phyloP scores from a whole-genome alignment of 2,797 vertebrate genomes.

The Poeciliopsis paucimaculata region DNA sequence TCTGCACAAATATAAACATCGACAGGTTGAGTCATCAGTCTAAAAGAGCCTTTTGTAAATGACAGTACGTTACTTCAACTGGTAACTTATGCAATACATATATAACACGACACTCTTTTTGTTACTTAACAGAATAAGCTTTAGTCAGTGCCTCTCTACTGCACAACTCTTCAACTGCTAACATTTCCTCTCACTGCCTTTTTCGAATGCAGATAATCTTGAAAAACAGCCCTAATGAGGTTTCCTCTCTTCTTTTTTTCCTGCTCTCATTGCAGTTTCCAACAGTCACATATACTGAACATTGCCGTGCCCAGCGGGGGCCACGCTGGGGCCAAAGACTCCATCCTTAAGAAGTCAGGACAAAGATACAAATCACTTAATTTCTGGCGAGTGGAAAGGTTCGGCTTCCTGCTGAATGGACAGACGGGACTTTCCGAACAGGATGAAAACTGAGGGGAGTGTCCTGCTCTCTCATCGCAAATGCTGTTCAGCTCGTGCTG shows the following conservation, averaged over 20 bases:
- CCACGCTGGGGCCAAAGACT: constrained; percentile 15
- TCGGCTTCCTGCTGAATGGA: constrained; percentile 60
- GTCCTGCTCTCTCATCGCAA: constrained; percentile 40
- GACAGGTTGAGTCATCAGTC: background rate
- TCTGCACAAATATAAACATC: background rate
- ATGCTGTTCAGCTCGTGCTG: constrained; percentile 22
- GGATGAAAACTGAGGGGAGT: constrained; percentile 40
- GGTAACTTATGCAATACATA: background rate
- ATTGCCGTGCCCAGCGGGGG: constrained; percentile 21
- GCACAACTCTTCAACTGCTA: background rate
- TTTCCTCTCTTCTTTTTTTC: background rate
- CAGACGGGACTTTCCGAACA: constrained; percentile 65
- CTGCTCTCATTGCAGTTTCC: constrained; percentile 8
- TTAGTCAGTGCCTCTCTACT: background rate
- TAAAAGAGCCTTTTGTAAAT: background rate
- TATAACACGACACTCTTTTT: background rate
- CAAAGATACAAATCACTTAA: constrained; percentile 62
- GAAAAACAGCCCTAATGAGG: background rate
- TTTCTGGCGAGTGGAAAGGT: constrained; percentile 51
- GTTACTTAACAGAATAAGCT: background rate
- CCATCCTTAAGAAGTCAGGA: constrained; percentile 36
- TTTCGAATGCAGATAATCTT: constrained; percentile 4
- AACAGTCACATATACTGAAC: constrained; percentile 55
- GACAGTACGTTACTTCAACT: background rate
- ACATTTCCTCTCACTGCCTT: constrained; percentile 4